Evolutionary conservation across 2,797 vertebrate species (phyloP).

Genomic region (Capromys pilorides): DNA sequence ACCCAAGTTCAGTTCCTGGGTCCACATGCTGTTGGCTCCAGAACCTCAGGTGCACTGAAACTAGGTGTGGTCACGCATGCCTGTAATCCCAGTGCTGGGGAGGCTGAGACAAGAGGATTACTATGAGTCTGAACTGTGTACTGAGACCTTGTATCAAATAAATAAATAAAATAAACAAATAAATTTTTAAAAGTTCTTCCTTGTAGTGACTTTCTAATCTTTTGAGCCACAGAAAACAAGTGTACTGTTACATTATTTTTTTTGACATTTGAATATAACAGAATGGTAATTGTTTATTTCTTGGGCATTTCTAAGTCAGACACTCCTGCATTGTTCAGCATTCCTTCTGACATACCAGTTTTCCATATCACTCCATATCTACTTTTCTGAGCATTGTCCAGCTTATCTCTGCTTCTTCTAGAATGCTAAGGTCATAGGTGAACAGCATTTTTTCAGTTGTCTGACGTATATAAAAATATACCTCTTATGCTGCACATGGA

Average conservation of each 20-base stretch:
- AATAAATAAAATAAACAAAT: too few relatives aligned
- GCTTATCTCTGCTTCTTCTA: background rate
- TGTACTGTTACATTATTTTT: background rate
- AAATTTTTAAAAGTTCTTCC: background rate
- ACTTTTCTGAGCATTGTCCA: background rate
- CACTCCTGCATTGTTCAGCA: background rate
- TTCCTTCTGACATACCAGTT: background rate
- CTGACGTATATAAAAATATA: background rate
- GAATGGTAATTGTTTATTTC: background rate
- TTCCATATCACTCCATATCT: background rate
- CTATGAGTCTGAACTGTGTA: too few relatives aligned
- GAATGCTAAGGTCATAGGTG: background rate
- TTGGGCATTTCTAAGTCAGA: background rate
- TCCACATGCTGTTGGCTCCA: too few relatives aligned
- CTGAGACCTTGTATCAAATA: too few relatives aligned
- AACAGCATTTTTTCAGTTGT: background rate
- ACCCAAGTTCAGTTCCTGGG: too few relatives aligned
- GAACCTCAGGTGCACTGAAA: too few relatives aligned
- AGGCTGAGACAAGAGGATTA: too few relatives aligned
- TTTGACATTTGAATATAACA: background rate
- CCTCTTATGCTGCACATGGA: background rate
- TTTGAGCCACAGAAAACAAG: background rate
- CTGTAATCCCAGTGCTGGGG: too few relatives aligned
- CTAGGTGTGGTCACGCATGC: too few relatives aligned
- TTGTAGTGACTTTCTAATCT: background rate